Conservation (phyloP, 2,113 vertebrate species). For the Pycnonotus jocosus region DNA sequence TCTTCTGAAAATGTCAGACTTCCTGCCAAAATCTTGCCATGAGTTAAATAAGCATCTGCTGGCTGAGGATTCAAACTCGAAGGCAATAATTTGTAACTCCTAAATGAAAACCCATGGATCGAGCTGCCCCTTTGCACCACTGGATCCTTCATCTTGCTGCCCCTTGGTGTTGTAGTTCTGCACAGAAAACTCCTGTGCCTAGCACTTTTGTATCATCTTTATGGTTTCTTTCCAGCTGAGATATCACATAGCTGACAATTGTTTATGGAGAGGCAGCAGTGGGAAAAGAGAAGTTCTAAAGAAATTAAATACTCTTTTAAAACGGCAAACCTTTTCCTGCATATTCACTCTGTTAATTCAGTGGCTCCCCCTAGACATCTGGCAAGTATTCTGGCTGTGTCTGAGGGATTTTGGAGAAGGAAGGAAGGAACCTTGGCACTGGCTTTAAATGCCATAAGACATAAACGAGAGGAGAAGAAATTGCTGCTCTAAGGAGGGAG, state of each 20-base stretch:
- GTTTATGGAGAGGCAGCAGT: neutral
- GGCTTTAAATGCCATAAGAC: neutral
- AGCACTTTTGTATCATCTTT: neutral
- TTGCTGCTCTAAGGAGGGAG: neutral
- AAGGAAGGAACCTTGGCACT: neutral
- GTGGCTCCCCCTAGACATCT: neutral
- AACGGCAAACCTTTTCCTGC: neutral
- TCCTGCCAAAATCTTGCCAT: constrained; percentile 30
- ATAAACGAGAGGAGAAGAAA: neutral
- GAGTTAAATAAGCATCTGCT: constrained; percentile 9
- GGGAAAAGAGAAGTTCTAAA: neutral
- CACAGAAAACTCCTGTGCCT: neutral
- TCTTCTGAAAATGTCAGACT: constrained; percentile 18
- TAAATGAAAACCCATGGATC: neutral
- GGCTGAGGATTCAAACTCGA: neutral
- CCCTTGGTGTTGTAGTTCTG: neutral
- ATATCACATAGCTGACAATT: neutral
- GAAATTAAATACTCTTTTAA: neutral
- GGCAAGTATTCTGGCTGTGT: neutral
- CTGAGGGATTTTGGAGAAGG: neutral
- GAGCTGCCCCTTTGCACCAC: neutral
- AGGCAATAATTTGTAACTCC: rapidly evolving
- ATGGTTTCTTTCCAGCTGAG: neutral
- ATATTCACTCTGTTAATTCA: neutral
- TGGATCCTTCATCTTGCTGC: neutral